Conservation (phyloP, 2,888 invertebrate genomes). For the Anagyrus pseudococci region DNA sequence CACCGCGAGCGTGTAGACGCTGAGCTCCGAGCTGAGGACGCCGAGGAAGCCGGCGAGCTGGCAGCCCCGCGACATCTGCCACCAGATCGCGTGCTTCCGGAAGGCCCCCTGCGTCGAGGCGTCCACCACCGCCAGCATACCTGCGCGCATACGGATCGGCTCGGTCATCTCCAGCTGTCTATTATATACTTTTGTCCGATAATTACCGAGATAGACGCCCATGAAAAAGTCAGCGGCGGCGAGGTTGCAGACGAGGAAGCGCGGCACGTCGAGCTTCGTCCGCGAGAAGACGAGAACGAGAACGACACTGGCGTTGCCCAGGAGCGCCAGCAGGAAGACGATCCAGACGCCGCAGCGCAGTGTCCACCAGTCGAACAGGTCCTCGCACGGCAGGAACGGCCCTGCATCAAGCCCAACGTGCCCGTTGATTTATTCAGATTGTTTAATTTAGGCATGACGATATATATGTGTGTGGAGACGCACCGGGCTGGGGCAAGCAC, state of each 20-base stretch:
- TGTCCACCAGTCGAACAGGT: slow-evolving; percentile 98
- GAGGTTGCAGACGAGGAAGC: slow-evolving; percentile 95
- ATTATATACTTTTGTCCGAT: no score
- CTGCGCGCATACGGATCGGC: slow-evolving; percentile 59
- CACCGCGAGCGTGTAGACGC: slow-evolving; percentile 94
- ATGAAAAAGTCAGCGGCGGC: slow-evolving; percentile 97
- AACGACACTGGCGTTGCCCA: slow-evolving; percentile 95
- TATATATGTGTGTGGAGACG: no score
- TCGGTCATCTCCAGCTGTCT: no score
- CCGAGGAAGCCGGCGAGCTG: slow-evolving; percentile 94
- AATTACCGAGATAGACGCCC: slow-evolving; percentile 87
- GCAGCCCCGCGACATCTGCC: slow-evolving; percentile 96
- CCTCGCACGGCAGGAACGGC: slow-evolving; percentile 94
- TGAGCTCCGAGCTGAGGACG: slow-evolving; percentile 90
- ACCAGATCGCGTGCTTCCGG: slow-evolving; percentile 93
- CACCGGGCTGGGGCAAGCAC: slow-evolving; percentile 84
- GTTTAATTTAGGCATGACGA: no score
- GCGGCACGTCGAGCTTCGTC: slow-evolving; percentile 94
- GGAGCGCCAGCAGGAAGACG: slow-evolving; percentile 91
- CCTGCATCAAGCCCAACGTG: slow-evolving; percentile 64
- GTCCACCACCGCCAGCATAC: slow-evolving; percentile 93
- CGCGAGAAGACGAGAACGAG: slow-evolving; percentile 90
- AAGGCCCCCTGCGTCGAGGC: slow-evolving; percentile 95
- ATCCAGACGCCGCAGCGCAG: slow-evolving; percentile 96
- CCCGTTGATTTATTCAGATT: neutral